Evolutionary conservation across 2,888 invertebrate genomes (phyloP).

Genomic region (Nymphalis polychloros): DNA sequence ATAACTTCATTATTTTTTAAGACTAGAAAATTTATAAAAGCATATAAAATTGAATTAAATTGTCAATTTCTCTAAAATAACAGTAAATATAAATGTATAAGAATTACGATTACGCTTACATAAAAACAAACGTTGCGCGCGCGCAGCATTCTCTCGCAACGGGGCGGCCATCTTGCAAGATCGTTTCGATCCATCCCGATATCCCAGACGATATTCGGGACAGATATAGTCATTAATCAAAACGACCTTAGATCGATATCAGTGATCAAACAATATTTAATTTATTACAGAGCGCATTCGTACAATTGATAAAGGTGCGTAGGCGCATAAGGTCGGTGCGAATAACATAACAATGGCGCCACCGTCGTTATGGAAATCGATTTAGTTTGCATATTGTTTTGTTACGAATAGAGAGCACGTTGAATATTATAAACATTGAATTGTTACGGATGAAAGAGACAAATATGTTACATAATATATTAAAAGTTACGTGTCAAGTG

Average conservation of each 20-base stretch:
- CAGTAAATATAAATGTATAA: no score
- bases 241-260: slow-evolving; percentile 70
- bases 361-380: slow-evolving; percentile 65
- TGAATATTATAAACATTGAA: slow-evolving; percentile 21
- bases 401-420: slow-evolving; percentile 33
- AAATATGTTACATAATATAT: slow-evolving; percentile 17
- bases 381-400: slow-evolving; percentile 47
- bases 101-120: neutral
- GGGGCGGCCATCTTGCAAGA: slow-evolving; percentile 75
- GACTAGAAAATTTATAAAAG: no score
- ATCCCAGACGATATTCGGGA: slow-evolving; percentile 62
- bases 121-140: slow-evolving; percentile 27
- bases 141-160: slow-evolving; percentile 54
- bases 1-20: no score
- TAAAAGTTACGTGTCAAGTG: slow-evolving; percentile 13
- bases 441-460: slow-evolving; percentile 24
- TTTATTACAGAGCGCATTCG: slow-evolving; percentile 63
- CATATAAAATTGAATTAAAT: neutral
- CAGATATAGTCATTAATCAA: slow-evolving; percentile 75
- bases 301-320: slow-evolving; percentile 73
- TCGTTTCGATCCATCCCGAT: slow-evolving; percentile 61
- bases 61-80: neutral
- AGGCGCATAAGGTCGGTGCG: slow-evolving; percentile 65
- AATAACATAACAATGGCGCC: slow-evolving; percentile 72
- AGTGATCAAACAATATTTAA: slow-evolving; percentile 74